Conservation (phyloP, 2,113 vertebrate genomes). For the Charadrius vociferus region DNA sequence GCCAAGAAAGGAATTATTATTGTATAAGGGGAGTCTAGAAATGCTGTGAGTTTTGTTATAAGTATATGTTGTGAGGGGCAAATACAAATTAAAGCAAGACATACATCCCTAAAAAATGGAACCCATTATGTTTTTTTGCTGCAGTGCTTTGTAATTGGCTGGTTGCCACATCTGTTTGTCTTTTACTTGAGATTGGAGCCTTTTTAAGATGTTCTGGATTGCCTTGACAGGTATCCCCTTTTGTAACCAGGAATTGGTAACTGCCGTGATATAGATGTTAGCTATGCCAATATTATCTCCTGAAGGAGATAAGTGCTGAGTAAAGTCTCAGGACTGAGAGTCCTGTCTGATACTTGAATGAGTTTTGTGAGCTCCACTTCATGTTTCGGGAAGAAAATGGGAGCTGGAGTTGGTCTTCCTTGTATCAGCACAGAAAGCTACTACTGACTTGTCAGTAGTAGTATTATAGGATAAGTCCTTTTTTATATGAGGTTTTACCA, state of each 20-base stretch:
- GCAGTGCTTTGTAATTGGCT: neutral
- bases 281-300: neutral
- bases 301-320: neutral
- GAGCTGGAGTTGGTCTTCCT: neutral
- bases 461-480: neutral
- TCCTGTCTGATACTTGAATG: neutral
- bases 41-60: neutral
- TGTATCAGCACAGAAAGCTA: neutral
- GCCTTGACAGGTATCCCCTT: neutral
- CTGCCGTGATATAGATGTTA: neutral
- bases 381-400: neutral
- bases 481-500: neutral
- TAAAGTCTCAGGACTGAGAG: neutral
- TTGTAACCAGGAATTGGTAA: neutral
- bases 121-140: neutral
- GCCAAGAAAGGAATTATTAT: neutral
- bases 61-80: neutral
- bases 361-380: neutral
- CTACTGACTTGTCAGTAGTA: neutral
- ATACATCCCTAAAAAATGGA: neutral
- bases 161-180: neutral
- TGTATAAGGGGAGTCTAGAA: neutral
- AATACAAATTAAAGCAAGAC: neutral
- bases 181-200: neutral
- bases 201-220: neutral